These are phyloP conservation scores for Corella eumyota DNA, from an alignment of 23 tunicate species.

Conservation along the genomic window DNA sequence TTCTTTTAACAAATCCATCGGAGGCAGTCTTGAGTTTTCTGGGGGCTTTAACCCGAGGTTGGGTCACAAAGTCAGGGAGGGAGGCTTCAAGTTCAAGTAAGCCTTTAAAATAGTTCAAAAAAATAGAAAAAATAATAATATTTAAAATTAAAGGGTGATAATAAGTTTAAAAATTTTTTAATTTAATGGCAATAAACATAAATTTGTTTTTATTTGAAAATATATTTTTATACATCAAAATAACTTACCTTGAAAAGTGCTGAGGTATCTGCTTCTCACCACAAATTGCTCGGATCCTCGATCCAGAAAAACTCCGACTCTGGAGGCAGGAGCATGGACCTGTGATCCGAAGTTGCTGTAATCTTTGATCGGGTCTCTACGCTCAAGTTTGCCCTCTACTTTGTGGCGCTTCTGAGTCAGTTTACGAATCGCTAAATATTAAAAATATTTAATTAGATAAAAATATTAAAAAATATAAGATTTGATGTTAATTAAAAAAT, in stretches of 20 bases:
- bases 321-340: slow-evolving; percentile 72
- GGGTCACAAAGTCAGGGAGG: slow-evolving; percentile 63
- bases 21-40: slow-evolving; percentile 22
- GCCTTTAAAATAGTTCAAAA: slow-evolving; percentile 25
- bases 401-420: slow-evolving; percentile 28
- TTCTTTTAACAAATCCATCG: slow-evolving; percentile 58
- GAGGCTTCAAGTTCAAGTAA: slow-evolving; percentile 78
- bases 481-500: neutral
- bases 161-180: neutral
- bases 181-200: neutral
- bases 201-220: too few species aligned
- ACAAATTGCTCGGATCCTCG: slow-evolving; percentile 85
- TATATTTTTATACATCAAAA: neutral
- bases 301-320: slow-evolving; percentile 91
- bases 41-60: slow-evolving; percentile 67
- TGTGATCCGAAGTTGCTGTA: slow-evolving; percentile 74
- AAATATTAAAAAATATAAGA: neutral
- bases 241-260: slow-evolving; percentile 72
- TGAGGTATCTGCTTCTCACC: slow-evolving; percentile 78
- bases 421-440: slow-evolving; percentile 44
- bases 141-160: neutral
- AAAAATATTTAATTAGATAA: too few species aligned
- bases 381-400: slow-evolving; percentile 65
- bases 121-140: neutral
- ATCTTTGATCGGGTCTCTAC: slow-evolving; percentile 51